These are phyloP conservation scores for Elgaria multicarinata DNA, from an alignment of 2,113 vertebrate species.

Conservation along the genomic window DNA sequence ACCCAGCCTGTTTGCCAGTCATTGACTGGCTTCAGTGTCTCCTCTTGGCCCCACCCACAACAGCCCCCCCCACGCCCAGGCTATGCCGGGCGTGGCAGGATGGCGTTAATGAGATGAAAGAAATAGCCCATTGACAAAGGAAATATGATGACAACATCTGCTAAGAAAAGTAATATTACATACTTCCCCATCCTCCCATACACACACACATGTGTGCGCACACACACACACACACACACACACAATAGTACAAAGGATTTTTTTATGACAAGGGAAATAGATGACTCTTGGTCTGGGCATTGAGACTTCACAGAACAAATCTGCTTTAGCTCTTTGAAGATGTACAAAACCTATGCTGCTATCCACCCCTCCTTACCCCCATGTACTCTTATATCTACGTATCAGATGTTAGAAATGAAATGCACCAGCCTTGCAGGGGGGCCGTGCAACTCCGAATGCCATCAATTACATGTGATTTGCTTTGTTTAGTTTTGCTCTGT, in stretches of 20 bases:
- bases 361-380: constrained; percentile 8
- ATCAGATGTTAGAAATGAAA: constrained; percentile 61
- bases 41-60: too few relatives aligned
- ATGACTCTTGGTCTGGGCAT: constrained; percentile 19
- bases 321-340: constrained; percentile 32
- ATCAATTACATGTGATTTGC: constrained; percentile 45
- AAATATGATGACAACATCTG: not conserved
- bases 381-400: constrained; percentile 5
- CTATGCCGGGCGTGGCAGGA: too few relatives aligned
- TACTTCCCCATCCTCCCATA: not conserved
- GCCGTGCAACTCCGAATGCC: constrained; percentile 42
- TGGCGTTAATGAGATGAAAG: not conserved
- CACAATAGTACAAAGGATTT: constrained; percentile 19
- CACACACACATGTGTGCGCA: not conserved
- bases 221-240: not conserved
- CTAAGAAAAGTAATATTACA: not conserved
- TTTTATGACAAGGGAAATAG: constrained; percentile 39
- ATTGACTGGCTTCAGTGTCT: too few relatives aligned
- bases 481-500: constrained; percentile 46
- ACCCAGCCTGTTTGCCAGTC: too few relatives aligned
- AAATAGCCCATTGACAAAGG: not conserved
- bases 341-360: not conserved
- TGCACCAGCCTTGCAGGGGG: not conserved
- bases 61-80: too few relatives aligned
- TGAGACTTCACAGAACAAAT: constrained; percentile 50